These are phyloP conservation scores for Pipistrellus nathusii DNA, from an alignment of 2,797 vertebrate species.

Conservation along the genomic window DNA sequence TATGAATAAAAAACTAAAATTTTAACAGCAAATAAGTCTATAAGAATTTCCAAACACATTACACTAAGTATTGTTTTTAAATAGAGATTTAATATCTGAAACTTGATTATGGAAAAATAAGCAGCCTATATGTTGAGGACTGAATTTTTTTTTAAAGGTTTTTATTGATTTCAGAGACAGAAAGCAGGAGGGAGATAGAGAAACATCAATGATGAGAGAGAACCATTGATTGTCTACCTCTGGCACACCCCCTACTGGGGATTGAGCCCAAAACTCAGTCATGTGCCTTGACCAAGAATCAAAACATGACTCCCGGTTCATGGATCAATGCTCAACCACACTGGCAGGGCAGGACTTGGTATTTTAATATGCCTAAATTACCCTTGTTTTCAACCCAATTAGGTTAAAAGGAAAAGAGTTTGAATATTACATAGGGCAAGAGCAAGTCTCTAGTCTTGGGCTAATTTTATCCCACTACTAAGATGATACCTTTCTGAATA, in stretches of 20 bases:
- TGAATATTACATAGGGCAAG: not conserved
- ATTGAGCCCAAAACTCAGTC: too few relatives aligned
- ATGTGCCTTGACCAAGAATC: too few relatives aligned
- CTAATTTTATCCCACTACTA: not conserved
- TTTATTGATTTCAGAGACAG: too few relatives aligned
- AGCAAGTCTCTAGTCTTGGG: not conserved
- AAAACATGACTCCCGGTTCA: too few relatives aligned
- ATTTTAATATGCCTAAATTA: not conserved
- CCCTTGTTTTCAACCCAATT: not conserved
- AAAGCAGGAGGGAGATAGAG: too few relatives aligned
- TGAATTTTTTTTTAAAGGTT: not conserved
- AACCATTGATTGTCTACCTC: too few relatives aligned
- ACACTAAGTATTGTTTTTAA: constrained; percentile 34
- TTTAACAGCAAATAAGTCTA: not conserved
- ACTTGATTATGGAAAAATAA: not conserved
- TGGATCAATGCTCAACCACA: too few relatives aligned
- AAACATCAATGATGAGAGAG: too few relatives aligned
- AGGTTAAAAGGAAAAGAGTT: not conserved
- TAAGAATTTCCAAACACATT: not conserved
- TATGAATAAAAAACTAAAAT: constrained; percentile 65
- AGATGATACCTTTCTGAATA: not conserved
- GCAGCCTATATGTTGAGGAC: not conserved
- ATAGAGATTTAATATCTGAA: constrained; percentile 17
- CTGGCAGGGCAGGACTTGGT: too few relatives aligned
- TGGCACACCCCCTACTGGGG: too few relatives aligned